Conservation (phyloP, 2,797 vertebrate species). For the Myotis vivesi region DNA sequence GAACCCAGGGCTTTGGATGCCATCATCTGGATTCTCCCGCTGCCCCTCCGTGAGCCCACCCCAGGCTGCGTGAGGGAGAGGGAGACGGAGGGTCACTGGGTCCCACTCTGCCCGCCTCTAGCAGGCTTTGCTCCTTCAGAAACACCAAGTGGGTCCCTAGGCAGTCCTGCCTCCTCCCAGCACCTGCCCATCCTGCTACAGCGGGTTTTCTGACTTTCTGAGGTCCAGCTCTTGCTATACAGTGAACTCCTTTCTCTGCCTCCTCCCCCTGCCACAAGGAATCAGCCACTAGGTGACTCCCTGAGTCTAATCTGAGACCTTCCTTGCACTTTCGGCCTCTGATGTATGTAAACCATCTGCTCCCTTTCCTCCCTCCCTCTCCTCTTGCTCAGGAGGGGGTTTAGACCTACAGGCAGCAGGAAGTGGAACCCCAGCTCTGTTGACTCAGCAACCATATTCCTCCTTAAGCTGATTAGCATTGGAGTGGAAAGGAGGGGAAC, state of each 20-base stretch:
- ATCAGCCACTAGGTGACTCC: neutral
- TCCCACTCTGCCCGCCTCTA: too few relatives aligned
- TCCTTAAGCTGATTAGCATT: constrained; percentile 39
- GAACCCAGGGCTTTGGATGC: neutral
- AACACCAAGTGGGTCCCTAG: neutral
- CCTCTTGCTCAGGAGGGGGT: neutral
- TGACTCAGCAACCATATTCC: constrained; percentile 50
- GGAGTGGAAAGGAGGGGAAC: constrained; percentile 21
- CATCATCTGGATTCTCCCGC: too few relatives aligned
- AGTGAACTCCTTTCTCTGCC: neutral
- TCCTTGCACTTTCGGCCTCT: constrained; percentile 8
- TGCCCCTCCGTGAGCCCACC: neutral
- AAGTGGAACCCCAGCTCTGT: constrained; percentile 35
- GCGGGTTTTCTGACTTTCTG: neutral
- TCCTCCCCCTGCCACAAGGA: neutral
- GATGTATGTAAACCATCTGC: neutral
- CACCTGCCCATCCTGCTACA: neutral
- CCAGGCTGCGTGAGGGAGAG: neutral
- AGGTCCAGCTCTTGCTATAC: neutral
- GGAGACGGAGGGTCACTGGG: neutral
- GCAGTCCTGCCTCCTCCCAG: neutral
- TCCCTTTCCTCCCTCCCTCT: neutral
- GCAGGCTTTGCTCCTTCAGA: neutral
- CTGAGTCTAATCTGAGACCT: neutral
- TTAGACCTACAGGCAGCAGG: constrained; percentile 3